Evolutionary conservation across 53 echinoderm and acorn worm species (phyloP).

Genomic region (Arbacia lixula): DNA sequence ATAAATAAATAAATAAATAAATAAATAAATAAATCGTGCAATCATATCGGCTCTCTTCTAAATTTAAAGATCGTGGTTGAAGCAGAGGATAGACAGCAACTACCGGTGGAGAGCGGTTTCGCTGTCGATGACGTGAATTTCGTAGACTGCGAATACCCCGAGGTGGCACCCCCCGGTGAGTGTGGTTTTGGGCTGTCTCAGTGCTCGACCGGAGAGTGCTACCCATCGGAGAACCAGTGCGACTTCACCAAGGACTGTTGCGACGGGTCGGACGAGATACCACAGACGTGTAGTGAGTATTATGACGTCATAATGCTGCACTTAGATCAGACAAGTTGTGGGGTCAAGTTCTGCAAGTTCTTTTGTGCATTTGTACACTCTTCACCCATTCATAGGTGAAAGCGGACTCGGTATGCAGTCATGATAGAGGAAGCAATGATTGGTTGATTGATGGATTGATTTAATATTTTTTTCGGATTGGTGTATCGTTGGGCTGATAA

Average conservation of each 20-base stretch:
- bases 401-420: no score
- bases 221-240: conserved; percentile 47
- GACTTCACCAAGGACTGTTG: conserved; percentile 80
- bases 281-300: conserved; percentile 53
- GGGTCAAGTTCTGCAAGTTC: no score
- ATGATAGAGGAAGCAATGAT: no score
- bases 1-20: no score
- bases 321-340: no score
- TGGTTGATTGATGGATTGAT: no score
- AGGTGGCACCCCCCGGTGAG: background rate
- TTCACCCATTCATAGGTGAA: no score
- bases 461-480: no score
- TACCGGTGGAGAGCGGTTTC: conserved; percentile 76
- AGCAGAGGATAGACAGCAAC: conserved; percentile 67
- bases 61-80: conserved; percentile 80
- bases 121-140: conserved; percentile 84
- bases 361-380: no score
- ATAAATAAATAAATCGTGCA: background rate
- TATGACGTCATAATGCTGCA: no score
- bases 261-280: conserved; percentile 73
- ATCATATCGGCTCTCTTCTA: no score
- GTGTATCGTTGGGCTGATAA: no score
- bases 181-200: conserved; percentile 41
- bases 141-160: conserved; percentile 65
- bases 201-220: conserved; percentile 75